These are phyloP conservation scores for Chaetogeoica ovagalla DNA, from an alignment of 2,888 invertebrate genomes.

Conservation along the genomic window DNA sequence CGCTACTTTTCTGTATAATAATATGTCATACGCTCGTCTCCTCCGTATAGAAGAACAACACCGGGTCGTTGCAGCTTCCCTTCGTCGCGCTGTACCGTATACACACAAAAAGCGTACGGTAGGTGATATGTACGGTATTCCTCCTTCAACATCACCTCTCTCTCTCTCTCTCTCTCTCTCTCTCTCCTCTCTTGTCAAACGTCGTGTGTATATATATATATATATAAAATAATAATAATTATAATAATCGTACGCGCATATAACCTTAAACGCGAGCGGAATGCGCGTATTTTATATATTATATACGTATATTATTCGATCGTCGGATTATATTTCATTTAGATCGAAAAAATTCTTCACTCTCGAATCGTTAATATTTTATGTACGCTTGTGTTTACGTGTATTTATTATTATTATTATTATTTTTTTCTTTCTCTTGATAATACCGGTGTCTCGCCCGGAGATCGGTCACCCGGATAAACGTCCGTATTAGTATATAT, in stretches of 20 bases:
- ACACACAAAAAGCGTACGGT: no score
- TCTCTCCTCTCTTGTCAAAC: no score
- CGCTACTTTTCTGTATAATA: no score
- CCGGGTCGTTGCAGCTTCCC: conserved; percentile 8
- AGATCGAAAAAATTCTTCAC: conserved; percentile 42
- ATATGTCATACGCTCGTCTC: not conserved
- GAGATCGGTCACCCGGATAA: conserved; percentile 50
- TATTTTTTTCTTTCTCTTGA: no score
- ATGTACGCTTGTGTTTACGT: conserved; percentile 1
- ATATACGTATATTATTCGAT: conserved; percentile 11
- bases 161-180: no score
- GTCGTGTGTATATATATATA: no score
- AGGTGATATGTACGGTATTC: no score
- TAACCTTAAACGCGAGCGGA: conserved; percentile 32
- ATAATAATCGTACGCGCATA: not conserved
- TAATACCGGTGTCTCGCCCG: not conserved
- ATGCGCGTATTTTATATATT: no score
- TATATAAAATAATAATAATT: not conserved
- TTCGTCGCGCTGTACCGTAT: not conserved
- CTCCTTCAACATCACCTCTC: no score
- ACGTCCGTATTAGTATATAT: conserved; percentile 43
- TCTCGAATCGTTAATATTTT: conserved; percentile 32
- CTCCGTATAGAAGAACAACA: no score
- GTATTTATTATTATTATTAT: not conserved
- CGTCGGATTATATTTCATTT: conserved; percentile 49